Base-by-base conservation (phyloP, 2,113 vertebrate genomes). In the Nesoenas mayeri region DNA sequence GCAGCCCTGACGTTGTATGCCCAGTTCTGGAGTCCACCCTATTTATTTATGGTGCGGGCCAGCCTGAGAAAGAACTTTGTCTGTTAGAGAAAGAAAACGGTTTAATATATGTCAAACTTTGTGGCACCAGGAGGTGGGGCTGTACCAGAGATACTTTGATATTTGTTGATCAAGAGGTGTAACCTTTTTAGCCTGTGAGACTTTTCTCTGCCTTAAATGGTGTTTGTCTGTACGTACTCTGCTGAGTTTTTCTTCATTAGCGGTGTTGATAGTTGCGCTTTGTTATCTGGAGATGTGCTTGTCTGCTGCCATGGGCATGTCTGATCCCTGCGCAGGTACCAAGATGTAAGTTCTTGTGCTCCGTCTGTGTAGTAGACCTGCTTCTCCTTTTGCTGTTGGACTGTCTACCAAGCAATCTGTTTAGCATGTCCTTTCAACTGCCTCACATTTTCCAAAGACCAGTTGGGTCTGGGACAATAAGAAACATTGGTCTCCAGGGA, bases 151-250 rank as follows among this genome's bases (percentile, higher is more conserved):
- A 79, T 72, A 91, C 92, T 56, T 67, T 77, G 64, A 71, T 56
- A 32, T 73, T 91, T 78, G 38, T 25, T 86, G 83, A 86, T 86
- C 60, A 66, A 93, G 91, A 91, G 38, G 64, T 80, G 60, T 86
- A 85, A 73, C 32, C 29, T 62, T 88, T 95, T 94, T 86, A 91
- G 71, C 40, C 31, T 8, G 60, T 50, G 66, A 88, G 36, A 56
- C 56, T 93, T 94, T 86, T 74, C 70, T 62, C 44, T 95, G 74
- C 92, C 72, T 92, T 93, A 94, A 94, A 86, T 79, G 44, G 61
- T 65, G 26, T 81, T 89, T 89, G 53, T 81, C 14, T 71, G 19
- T 64, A 44, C 48, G 57, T 80, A 60, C 38, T 51, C 38, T 56
- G 10, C n/a, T 10, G 77, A 73, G 56, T 74, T 88, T 86, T 94